Evolutionary conservation across 2,113 vertebrate species (phyloP), one percentile per base, ranked within the genome.

Genomic region (Istiophorus platypterus): DNA sequence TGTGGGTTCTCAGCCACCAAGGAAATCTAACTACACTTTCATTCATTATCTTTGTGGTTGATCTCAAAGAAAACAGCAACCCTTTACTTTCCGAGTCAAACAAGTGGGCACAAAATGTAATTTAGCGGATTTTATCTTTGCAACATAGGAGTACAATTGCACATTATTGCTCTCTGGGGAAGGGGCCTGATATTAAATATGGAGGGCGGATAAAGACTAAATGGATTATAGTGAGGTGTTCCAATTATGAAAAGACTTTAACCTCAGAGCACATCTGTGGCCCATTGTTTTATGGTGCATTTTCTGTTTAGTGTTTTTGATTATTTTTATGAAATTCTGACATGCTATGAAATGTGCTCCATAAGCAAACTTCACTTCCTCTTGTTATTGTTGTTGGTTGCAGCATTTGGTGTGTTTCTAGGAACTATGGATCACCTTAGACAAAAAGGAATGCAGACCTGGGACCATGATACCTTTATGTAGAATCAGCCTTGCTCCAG

Each of bases 1-100:
- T 76, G 65, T 92, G 89, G 87, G 87, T 89, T 89, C 72, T 79
- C 20, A 57, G 84, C 61, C 90, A 87, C 87, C 15, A 26, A 89
- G 89, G 82, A 91, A 82, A 86, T 81, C 45, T 77, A 58, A 73
- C 76, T 29, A 68, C 64, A 41, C 39, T 82, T 76, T 64, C 61
- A 86, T 72, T 89, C 76, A 85, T 71, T 76, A 79, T 84, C 42
- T 85, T 71, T 80, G 52, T 41, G 29, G 31, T 57, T 8, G 20
- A 82, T 67, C 76, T 85, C 45, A 78, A 73, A 77, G 69, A 85
- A 84, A 80, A 71, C 49, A 72, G 26, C 17, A 41, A 47, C 14
- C 20, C 3, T 76, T 65, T 82, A 52, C 84, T 49, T 74, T 81
- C 51, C 76, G 34, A 82, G 49, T 81, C 51, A 78, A 82, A 70